A percentile compares a stretch with the other conserved stretches of the same genome.
Conservation (phyloP, 2,797 vertebrate genomes). For the Lutjanus campechanus region DNA sequence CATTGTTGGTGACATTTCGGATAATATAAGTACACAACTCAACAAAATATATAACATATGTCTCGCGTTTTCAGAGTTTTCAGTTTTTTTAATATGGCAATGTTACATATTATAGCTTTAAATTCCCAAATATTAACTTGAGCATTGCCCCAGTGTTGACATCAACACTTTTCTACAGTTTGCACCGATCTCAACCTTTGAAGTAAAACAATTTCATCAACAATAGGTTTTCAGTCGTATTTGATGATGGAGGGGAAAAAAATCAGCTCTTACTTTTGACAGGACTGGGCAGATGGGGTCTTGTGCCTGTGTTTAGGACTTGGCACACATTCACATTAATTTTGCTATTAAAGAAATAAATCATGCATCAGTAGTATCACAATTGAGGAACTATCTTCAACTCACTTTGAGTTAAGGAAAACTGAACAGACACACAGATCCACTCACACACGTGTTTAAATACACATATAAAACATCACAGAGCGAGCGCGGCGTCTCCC, state of each 20-base stretch:
- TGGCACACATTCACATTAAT: conserved; percentile 11
- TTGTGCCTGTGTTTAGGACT: conserved; percentile 2
- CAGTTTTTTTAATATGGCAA: no score
- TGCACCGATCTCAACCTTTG: neutral
- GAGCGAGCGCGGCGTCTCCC: conserved; percentile 18
- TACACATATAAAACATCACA: conserved; percentile 13
- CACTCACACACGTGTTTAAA: conserved; percentile 8
- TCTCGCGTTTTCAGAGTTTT: no score
- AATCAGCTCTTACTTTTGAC: neutral
- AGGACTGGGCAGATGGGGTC: neutral
- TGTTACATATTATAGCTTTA: no score
- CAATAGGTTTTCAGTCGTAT: neutral
- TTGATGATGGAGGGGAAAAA: neutral
- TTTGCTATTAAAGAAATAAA: conserved; percentile 12
- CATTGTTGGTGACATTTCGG: no score
- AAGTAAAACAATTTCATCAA: neutral
- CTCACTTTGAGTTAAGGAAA: conserved; percentile 25
- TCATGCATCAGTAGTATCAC: conserved; percentile 12
- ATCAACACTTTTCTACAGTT: no score
- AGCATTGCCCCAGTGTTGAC: no score
- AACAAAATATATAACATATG: no score
- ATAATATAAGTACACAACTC: no score
- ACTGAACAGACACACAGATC: conserved; percentile 13
- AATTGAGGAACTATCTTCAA: conserved; percentile 10
- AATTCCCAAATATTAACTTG: no score